Evolutionary conservation across 1,140 invertebrate genomes (phyloP).

Genomic region (Caerostris darwini): DNA sequence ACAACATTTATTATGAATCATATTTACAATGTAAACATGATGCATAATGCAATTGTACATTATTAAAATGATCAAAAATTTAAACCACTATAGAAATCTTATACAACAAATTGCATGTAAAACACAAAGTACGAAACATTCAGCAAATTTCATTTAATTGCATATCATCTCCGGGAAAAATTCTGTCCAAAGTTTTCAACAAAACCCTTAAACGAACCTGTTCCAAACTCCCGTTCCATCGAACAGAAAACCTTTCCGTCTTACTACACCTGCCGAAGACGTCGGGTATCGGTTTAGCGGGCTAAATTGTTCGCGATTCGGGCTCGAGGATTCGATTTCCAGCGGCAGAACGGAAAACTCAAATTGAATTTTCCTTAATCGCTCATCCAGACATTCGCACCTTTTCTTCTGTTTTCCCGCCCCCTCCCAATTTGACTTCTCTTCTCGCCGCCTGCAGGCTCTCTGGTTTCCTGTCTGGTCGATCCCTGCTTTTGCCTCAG

Average conservation of each 20-base stretch:
- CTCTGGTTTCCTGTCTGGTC: background rate
- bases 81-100: too few species aligned
- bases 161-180: too few species aligned
- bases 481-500: background rate
- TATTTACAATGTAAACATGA: too few species aligned
- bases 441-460: background rate
- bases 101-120: too few species aligned
- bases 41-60: too few species aligned
- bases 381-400: background rate
- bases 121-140: too few species aligned
- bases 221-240: background rate
- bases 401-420: background rate
- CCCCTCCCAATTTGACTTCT: background rate
- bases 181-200: too few species aligned
- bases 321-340: constrained; percentile 33
- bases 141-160: too few species aligned
- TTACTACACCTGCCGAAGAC: background rate
- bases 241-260: background rate
- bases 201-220: too few species aligned
- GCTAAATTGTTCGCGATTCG: background rate
- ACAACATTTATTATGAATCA: too few species aligned
- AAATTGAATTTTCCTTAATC: constrained; percentile 69
- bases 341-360: constrained; percentile 30
- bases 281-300: background rate
- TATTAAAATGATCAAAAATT: too few species aligned